Conservation (phyloP, 2,113 vertebrate genomes). For the Copsychus sechellarum region DNA sequence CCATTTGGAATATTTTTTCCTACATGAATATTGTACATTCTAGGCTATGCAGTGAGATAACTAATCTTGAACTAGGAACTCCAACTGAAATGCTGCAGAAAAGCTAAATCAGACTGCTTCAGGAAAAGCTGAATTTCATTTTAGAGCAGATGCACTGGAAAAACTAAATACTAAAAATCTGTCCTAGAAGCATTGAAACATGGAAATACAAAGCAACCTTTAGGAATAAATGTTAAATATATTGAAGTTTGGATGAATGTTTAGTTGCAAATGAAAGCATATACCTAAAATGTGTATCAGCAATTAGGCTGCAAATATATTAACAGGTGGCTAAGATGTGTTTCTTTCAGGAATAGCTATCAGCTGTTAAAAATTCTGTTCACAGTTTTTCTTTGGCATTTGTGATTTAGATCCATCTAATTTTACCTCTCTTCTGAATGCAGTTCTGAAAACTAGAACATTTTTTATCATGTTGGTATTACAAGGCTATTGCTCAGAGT, state of each 20-base stretch:
- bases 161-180: neutral
- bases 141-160: neutral
- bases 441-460: neutral
- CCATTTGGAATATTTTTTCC: neutral
- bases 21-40: neutral
- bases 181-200: neutral
- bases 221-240: neutral
- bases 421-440: conserved; percentile 5
- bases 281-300: neutral
- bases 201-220: neutral
- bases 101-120: neutral
- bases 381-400: conserved; percentile 9
- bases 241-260: neutral
- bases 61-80: neutral
- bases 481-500: conserved; percentile 12
- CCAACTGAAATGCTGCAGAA: neutral
- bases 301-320: neutral
- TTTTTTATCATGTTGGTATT: neutral
- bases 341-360: neutral
- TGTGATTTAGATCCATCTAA: conserved; percentile 11
- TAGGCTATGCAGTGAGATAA: neutral
- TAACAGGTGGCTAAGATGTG: neutral
- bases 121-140: neutral
- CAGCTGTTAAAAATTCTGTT: conserved; percentile 18
- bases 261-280: neutral